phyloP scores from a whole-genome alignment of 2,113 vertebrate genomes.

The Aepyceros melampus region DNA sequence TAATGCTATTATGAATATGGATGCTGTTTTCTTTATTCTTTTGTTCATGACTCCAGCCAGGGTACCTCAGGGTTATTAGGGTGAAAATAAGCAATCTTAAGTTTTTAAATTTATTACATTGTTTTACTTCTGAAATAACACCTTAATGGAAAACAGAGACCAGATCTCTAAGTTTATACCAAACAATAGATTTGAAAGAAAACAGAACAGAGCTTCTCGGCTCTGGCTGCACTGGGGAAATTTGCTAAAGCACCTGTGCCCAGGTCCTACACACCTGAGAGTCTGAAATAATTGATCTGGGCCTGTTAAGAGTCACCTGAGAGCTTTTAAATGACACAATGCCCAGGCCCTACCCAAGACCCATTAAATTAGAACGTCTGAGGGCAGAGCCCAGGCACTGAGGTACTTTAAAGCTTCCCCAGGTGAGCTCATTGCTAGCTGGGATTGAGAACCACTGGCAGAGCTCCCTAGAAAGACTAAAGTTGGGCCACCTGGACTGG shows the following conservation, averaged over 20 bases:
- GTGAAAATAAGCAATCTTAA: not conserved
- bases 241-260: not conserved
- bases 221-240: too few relatives aligned
- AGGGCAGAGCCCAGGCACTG: not conserved
- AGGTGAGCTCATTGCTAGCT: not conserved
- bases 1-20: not conserved
- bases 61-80: not conserved
- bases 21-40: not conserved
- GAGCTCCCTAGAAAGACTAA: not conserved
- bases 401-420: not conserved
- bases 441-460: not conserved
- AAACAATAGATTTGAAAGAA: not conserved
- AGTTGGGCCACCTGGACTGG: not conserved
- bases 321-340: not conserved
- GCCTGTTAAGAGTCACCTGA: not conserved
- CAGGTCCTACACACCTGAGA: not conserved
- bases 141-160: not conserved
- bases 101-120: not conserved
- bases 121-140: not conserved
- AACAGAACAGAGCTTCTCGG: not conserved
- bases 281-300: not conserved
- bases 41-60: not conserved
- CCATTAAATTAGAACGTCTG: not conserved
- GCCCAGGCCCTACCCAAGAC: not conserved
- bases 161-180: not conserved